Conservation (phyloP, 2,888 invertebrate genomes). For the Cynaeus angustus region DNA sequence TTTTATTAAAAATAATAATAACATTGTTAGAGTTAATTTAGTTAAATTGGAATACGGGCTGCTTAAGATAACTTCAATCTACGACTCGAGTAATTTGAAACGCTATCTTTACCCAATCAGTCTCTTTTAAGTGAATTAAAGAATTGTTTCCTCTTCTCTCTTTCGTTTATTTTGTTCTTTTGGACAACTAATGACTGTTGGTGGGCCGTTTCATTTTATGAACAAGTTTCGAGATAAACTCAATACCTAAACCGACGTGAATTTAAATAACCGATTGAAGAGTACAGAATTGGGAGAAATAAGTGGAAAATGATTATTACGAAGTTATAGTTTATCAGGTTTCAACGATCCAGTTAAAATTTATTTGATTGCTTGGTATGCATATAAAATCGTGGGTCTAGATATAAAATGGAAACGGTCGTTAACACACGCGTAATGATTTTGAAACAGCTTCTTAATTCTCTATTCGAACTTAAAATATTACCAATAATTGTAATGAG, state of each 20-base stretch:
- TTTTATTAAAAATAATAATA: slow-evolving; percentile 20
- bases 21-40: slow-evolving; percentile 13
- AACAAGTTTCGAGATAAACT: no score
- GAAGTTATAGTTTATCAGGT: slow-evolving; percentile 1
- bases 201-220: no score
- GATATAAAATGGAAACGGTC: slow-evolving; percentile 21
- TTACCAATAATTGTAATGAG: slow-evolving; percentile 21
- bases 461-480: slow-evolving; percentile 27
- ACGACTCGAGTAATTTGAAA: background rate
- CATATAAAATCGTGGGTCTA: slow-evolving; percentile 28
- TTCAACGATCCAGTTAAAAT: slow-evolving; percentile 16
- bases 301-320: slow-evolving; percentile 10
- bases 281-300: slow-evolving; percentile 13
- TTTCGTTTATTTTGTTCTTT: background rate
- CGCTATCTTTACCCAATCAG: background rate
- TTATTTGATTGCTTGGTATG: slow-evolving; percentile 16
- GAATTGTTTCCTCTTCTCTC: background rate
- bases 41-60: slow-evolving; percentile 28
- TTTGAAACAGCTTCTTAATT: slow-evolving; percentile 36
- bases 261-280: slow-evolving; percentile 12
- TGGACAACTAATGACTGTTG: background rate
- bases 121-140: slow-evolving; percentile 1
- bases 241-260: no score
- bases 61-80: slow-evolving; percentile 10
- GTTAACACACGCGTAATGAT: slow-evolving; percentile 22